These are phyloP conservation scores for Athene cunicularia DNA, from an alignment of 2,113 vertebrate genomes.

Conservation along the genomic window DNA sequence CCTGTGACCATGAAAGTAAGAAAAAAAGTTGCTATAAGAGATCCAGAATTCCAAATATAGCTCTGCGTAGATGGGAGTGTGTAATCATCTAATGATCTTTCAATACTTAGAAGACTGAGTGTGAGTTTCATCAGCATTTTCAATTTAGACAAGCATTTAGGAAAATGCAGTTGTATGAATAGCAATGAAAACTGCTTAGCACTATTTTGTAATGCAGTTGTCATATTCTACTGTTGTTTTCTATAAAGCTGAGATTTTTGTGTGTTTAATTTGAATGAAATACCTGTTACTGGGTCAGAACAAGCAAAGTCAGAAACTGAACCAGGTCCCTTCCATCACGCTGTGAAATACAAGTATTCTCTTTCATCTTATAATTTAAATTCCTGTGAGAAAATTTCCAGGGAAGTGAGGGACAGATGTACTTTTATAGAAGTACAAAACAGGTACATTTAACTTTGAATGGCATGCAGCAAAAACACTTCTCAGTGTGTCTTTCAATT, in stretches of 20 bases:
- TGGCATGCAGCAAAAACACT: slow-evolving; percentile 22
- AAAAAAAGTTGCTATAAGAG: neutral
- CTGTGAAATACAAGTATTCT: neutral
- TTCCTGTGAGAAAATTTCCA: slow-evolving; percentile 14
- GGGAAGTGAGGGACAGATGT: neutral
- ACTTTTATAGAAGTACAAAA: slow-evolving; percentile 34
- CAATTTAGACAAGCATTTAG: neutral
- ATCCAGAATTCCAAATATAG: neutral
- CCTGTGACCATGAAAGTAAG: neutral
- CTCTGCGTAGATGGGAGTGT: neutral
- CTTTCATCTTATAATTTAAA: slow-evolving; percentile 32
- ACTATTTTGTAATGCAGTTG: neutral
- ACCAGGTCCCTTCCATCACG: neutral
- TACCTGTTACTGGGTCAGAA: neutral
- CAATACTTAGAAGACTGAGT: neutral
- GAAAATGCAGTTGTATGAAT: neutral
- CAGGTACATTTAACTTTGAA: slow-evolving; percentile 51
- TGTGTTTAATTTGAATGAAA: slow-evolving; percentile 13
- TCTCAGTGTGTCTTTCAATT: slow-evolving; percentile 41
- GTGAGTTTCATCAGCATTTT: neutral
- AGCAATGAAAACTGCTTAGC: neutral
- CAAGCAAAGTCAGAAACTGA: neutral
- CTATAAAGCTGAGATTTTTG: neutral
- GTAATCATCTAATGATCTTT: neutral
- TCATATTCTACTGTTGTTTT: neutral